Percentiles rank a stretch among this genome's conserved stretches.
phyloP scores from a whole-genome alignment of 1,140 invertebrate genomes.

The Sitophilus oryzae region DNA sequence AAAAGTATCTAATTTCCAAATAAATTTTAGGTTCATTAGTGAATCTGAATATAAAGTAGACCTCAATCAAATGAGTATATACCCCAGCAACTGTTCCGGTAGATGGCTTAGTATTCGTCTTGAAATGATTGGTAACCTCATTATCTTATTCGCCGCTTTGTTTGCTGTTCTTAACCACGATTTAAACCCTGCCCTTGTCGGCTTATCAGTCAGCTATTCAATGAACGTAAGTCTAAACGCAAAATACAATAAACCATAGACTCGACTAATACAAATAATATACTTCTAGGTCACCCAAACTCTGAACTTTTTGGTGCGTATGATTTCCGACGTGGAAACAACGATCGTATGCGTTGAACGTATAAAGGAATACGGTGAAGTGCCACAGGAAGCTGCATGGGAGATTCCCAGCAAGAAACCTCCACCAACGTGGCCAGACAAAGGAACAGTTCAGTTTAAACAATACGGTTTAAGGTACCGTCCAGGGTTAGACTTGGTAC shows the following conservation, averaged over 20 bases:
- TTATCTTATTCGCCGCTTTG: slow-evolving; percentile 82
- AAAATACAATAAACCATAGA: background rate
- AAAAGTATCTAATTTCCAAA: background rate
- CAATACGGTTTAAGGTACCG: slow-evolving; percentile 68
- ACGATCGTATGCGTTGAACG: slow-evolving; percentile 97
- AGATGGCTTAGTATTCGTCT: slow-evolving; percentile 86
- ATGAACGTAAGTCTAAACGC: slow-evolving; percentile 57
- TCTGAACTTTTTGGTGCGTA: slow-evolving; percentile 91
- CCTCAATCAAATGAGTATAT: slow-evolving; percentile 81
- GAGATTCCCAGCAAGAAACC: slow-evolving; percentile 53
- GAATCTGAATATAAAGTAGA: slow-evolving; percentile 81
- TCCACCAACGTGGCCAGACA: slow-evolving; percentile 63
- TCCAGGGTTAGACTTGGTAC: slow-evolving; percentile 73
- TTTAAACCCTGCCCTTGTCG: slow-evolving; percentile 69
- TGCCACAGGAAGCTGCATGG: slow-evolving; percentile 67
- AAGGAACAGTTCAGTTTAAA: slow-evolving; percentile 67
- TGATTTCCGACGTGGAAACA: slow-evolving; percentile 94
- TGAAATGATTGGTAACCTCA: slow-evolving; percentile 87
- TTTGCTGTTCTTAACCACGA: slow-evolving; percentile 77
- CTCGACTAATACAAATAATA: background rate
- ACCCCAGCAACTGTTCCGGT: slow-evolving; percentile 78
- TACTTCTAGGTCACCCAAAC: slow-evolving; percentile 77
- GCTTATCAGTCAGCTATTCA: slow-evolving; percentile 85
- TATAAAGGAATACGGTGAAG: slow-evolving; percentile 92
- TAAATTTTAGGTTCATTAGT: slow-evolving; percentile 53